Evolutionary conservation across 2,797 vertebrate genomes (phyloP).

Genomic region (Iguana delicatissima): DNA sequence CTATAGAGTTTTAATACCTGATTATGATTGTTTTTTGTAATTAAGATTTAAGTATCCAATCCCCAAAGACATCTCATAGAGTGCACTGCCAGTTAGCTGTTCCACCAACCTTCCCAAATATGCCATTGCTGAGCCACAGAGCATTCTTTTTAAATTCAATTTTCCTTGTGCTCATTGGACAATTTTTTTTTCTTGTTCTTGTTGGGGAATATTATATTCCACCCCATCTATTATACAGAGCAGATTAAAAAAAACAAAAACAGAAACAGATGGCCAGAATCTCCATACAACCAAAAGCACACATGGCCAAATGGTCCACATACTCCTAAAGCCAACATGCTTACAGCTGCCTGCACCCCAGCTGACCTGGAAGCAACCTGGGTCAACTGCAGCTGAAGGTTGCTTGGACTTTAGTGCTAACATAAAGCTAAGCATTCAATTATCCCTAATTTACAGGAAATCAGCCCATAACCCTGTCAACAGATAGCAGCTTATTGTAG

Average conservation of each 20-base stretch:
- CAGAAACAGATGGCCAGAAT: not conserved
- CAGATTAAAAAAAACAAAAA: not conserved
- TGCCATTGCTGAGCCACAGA: constrained; percentile 60
- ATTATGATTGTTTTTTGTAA: constrained; percentile 80
- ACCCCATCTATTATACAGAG: constrained; percentile 44
- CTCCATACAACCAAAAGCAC: not conserved
- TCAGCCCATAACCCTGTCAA: not conserved
- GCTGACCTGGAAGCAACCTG: not conserved
- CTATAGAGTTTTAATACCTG: constrained; percentile 74
- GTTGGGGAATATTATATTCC: constrained; percentile 42
- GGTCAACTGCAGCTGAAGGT: not conserved
- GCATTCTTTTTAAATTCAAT: constrained; percentile 33
- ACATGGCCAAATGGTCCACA: not conserved
- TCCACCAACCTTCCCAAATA: constrained; percentile 66
- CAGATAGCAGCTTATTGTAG: not conserved
- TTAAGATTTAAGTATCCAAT: constrained; percentile 87
- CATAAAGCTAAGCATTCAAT: no score
- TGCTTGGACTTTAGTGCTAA: not conserved
- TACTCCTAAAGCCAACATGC: not conserved
- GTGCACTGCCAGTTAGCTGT: constrained; percentile 81
- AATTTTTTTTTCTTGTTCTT: constrained; percentile 30
- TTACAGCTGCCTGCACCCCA: not conserved
- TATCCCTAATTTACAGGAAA: no score
- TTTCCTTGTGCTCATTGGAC: constrained; percentile 16
- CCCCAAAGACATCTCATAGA: constrained; percentile 81